Base-by-base conservation (phyloP, 2,113 vertebrate genomes). In the Cyphomyrus plagiostoma region DNA sequence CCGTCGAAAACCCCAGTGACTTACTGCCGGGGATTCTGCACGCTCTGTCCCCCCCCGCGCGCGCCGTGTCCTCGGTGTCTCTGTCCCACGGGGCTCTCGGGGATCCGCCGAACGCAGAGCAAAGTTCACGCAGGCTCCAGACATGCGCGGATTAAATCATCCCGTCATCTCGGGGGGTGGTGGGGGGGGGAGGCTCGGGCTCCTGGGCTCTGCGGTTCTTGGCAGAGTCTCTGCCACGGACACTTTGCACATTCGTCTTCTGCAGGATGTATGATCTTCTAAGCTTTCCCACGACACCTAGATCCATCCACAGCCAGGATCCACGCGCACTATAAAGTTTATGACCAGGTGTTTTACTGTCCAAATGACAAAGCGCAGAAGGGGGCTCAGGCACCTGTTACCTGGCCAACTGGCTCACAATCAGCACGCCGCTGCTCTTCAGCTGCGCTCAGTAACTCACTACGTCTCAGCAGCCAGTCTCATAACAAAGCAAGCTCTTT, bases 211-310 rank as follows among this genome's bases (percentile, higher is more conserved):
- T n/a, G 48, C 10, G 35, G 9, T 19, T 80, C 70, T 52, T 13
- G 39, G 52, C 42, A 46, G 77, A 19, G 11, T 62, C n/a, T 84
- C 50, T 58, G 88, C 46, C 88, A 74, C 35, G 52, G 39, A 35
- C 23, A 49, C 85, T 91, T 91, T 90, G 92, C 91, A 93, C 89
- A 86, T 93, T 87, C 82, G 87, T 94, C 91, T 92, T 87, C 90
- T 91, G 91, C 50, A 26, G 90, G 89, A 58, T 90, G 90, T 90
- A 77, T 90, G 90, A 84, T 92, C 88, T 82, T 89, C 88, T n/a
- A 85, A 26, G 88, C 87, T 93, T 94, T 95, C 94, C 93, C 95
- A 95, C 58, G 93, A 92, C 94, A 94, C 94, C 91, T 90, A 89
- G 92, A 84, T 90, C 89, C 93, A 91, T 92, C 85, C n/a, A 89